These are phyloP conservation scores for Rhinichthys klamathensis DNA, from an alignment of 2,113 vertebrate genomes.

Conservation along the genomic window DNA sequence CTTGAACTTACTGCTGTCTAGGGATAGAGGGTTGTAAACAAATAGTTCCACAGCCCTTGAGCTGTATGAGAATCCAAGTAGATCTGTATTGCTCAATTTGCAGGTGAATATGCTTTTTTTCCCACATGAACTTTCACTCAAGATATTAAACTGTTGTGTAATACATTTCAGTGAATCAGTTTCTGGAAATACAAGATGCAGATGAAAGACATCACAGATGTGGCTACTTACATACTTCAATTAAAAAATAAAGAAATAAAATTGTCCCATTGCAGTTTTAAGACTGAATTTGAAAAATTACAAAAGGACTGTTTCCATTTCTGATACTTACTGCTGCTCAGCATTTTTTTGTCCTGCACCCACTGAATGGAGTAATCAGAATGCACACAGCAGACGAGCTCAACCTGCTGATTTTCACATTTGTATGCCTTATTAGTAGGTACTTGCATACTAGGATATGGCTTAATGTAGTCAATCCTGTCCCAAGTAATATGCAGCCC, in stretches of 20 bases:
- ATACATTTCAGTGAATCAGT: background rate
- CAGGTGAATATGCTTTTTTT: background rate
- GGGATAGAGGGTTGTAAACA: background rate
- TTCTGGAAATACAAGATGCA: conserved; percentile 5
- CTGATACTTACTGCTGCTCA: background rate
- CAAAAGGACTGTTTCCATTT: background rate
- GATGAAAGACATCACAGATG: background rate
- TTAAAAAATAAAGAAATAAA: background rate
- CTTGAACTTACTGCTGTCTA: background rate
- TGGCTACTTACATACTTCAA: background rate
- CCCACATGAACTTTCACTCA: background rate
- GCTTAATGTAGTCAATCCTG: conserved; percentile 11
- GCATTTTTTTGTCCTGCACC: background rate
- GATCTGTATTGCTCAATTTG: background rate
- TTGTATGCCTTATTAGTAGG: background rate
- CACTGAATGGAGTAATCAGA: background rate
- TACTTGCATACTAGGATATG: conserved; percentile 1
- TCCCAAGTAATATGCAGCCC: background rate
- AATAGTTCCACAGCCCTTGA: background rate
- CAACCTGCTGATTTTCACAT: background rate
- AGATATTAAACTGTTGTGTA: background rate
- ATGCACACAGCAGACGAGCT: background rate
- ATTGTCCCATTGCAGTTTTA: background rate
- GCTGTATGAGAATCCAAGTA: background rate
- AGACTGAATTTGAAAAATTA: background rate